Percentiles rank a stretch among this genome's conserved stretches.
phyloP scores from a whole-genome alignment of 2,113 vertebrate species.

The human region GRCh38 chr1:202722001-202722500 shows the following conservation, averaged over 20 bases:
- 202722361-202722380: not conserved
- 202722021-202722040: not conserved
- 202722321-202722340: not conserved
- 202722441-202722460: not conserved
- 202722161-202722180: not conserved
- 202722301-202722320: not conserved
- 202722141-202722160: too few relatives aligned
- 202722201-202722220: not conserved
- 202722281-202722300: rapidly evolving
- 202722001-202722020: not conserved
- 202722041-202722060: not conserved
- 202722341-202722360: not conserved
- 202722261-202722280: not conserved
- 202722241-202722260: not conserved
- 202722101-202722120: not conserved
- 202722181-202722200: not conserved
- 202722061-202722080: not conserved
- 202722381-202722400: not conserved
- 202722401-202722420: too few relatives aligned
- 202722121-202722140: too few relatives aligned
- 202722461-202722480: not conserved
- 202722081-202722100: not conserved
- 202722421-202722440: not conserved
- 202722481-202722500: not conserved
- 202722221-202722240: not conserved